Evolutionary conservation across 2,888 invertebrate species (phyloP).

Genomic region (Slavum lentiscoides): DNA sequence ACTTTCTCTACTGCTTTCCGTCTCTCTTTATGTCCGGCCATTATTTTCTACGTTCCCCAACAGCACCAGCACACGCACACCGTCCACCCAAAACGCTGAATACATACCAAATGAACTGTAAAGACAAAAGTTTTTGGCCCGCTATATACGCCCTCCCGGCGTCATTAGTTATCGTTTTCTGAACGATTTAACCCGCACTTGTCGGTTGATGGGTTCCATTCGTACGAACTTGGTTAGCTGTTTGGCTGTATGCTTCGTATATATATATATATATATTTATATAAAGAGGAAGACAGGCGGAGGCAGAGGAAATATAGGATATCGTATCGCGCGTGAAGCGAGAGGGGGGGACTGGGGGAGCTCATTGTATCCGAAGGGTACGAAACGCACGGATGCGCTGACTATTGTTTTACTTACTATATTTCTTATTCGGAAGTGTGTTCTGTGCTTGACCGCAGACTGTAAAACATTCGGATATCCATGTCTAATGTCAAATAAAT

Average conservation of each 20-base stretch:
- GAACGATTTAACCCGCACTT: slow-evolving; percentile 50
- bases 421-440: no score
- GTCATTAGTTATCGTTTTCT: slow-evolving; percentile 49
- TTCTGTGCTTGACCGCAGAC: no score
- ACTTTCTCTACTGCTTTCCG: no score
- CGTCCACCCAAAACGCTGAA: not conserved
- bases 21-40: not conserved
- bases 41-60: no score
- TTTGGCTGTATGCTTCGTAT: not conserved
- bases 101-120: slow-evolving; percentile 46
- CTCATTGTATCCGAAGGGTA: no score
- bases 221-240: slow-evolving; percentile 11
- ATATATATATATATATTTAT: not conserved
- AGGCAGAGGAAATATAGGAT: no score
- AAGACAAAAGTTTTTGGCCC: slow-evolving; percentile 44
- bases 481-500: no score
- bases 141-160: not conserved
- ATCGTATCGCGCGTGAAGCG: no score
- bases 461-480: no score
- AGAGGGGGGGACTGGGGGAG: no score
- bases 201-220: not conserved
- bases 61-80: not conserved
- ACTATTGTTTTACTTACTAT: no score
- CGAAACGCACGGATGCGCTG: no score
- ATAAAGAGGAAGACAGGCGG: not conserved